Conservation (phyloP, 2,113 vertebrate genomes). For the Piprites chloris region DNA sequence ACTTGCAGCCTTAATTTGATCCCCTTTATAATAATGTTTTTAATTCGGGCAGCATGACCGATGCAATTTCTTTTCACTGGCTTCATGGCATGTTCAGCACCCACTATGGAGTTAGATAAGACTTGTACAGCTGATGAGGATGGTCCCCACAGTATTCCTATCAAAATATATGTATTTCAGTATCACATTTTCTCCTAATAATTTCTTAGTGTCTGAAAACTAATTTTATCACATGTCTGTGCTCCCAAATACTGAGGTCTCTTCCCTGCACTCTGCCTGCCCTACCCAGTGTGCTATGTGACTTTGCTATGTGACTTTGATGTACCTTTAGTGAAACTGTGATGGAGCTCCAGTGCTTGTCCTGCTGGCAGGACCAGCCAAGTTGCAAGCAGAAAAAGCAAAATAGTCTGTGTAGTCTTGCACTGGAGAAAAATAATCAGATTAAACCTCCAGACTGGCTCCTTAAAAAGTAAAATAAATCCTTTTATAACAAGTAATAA, state of each 20-base stretch:
- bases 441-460: not conserved
- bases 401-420: not conserved
- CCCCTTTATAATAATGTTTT: not conserved
- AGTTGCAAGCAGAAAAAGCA: not conserved
- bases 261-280: not conserved
- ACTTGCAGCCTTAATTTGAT: not conserved
- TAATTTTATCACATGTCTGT: not conserved
- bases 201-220: not conserved
- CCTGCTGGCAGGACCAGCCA: not conserved
- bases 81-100: not conserved
- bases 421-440: conserved; percentile 22
- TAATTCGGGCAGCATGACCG: not conserved
- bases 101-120: not conserved
- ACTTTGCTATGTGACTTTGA: not conserved
- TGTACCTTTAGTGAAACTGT: not conserved
- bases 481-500: conserved; percentile 23
- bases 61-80: not conserved
- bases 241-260: not conserved
- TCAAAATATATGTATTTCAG: not conserved
- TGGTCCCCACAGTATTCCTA: not conserved
- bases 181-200: not conserved
- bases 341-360: not conserved
- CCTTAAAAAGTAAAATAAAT: conserved; percentile 45
- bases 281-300: not conserved
- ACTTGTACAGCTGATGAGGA: not conserved